Conservation (phyloP, 2,113 vertebrate genomes). For the Brachyhypopomus occidentalis region DNA sequence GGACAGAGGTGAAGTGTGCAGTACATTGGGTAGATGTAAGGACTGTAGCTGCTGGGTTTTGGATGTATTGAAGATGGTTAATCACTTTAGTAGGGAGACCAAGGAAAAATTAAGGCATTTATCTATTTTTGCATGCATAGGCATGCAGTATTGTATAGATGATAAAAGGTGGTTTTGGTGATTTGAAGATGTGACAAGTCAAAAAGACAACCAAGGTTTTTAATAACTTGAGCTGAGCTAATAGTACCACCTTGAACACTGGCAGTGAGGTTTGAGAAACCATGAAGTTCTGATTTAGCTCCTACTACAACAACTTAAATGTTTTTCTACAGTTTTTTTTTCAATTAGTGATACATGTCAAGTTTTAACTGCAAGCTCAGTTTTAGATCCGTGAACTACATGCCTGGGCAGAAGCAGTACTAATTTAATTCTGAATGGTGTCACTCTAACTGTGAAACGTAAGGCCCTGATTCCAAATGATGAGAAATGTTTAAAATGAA, state of each 20-base stretch:
- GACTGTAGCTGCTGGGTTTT: too few species aligned
- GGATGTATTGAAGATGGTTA: too few species aligned
- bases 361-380: not conserved
- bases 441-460: too few species aligned
- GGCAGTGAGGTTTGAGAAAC: not conserved
- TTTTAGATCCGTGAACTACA: too few species aligned
- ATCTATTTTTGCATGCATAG: too few species aligned
- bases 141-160: too few species aligned
- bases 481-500: not conserved
- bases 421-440: not conserved
- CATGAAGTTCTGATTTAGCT: not conserved
- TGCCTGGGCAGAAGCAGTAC: not conserved
- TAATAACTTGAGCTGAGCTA: not conserved
- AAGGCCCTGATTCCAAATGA: not conserved
- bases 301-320: not conserved
- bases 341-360: too few species aligned
- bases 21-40: too few species aligned
- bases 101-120: too few species aligned
- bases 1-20: too few species aligned
- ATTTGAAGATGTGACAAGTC: not conserved
- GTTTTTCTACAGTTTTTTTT: not conserved
- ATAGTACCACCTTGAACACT: not conserved
- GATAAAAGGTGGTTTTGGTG: not conserved
- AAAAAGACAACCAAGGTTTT: not conserved
- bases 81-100: too few species aligned